phyloP scores from a whole-genome alignment of 2,113 vertebrate genomes.

The Centropus bengalensis region DNA sequence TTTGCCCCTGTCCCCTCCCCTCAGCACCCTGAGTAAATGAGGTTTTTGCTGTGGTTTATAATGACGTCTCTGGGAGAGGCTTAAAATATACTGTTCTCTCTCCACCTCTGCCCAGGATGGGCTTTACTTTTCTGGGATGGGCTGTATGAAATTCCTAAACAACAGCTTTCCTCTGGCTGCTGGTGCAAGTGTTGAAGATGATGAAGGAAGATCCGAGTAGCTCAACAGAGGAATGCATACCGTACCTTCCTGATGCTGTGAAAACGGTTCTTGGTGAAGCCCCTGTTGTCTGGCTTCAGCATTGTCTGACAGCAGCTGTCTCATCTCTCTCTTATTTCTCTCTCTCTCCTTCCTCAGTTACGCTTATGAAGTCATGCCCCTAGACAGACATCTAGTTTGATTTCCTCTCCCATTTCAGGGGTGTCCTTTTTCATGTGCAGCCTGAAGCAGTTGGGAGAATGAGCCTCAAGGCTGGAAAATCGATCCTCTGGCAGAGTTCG shows the following conservation, averaged over 20 bases:
- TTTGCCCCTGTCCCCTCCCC: neutral
- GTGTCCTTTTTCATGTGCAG: constrained; percentile 25
- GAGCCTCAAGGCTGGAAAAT: neutral
- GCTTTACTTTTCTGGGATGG: neutral
- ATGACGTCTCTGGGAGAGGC: neutral
- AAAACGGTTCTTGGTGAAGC: neutral
- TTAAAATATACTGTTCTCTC: fast-evolving
- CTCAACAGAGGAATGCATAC: neutral
- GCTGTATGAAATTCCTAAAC: neutral
- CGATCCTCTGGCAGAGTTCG: constrained; percentile 16
- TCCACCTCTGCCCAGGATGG: neutral
- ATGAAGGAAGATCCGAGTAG: neutral
- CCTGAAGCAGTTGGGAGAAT: neutral
- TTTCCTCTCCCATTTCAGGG: neutral
- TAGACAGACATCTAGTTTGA: neutral
- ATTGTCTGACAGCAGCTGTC: constrained; percentile 24
- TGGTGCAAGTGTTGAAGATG: neutral
- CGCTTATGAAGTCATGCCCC: neutral
- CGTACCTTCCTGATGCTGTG: neutral
- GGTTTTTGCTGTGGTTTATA: neutral
- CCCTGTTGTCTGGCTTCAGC: neutral
- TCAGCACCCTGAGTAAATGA: neutral
- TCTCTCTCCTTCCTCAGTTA: neutral
- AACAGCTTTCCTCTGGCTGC: neutral
- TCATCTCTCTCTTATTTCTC: neutral